Conservation (phyloP, 1,140 invertebrate species). For the Leguminivora glycinivorella region DNA sequence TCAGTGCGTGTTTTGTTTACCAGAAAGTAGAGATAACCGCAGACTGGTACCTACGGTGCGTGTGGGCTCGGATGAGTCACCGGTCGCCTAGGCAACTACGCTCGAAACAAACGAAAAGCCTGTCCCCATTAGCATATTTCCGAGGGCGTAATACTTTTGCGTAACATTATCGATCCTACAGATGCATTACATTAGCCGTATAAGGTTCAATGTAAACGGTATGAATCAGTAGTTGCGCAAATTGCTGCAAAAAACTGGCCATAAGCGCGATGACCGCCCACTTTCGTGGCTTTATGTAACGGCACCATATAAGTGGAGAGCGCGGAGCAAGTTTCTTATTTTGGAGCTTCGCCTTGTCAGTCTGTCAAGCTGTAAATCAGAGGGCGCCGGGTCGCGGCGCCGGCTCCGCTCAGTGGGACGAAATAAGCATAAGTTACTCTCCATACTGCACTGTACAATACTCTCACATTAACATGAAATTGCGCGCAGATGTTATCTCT, state of each 20-base stretch:
- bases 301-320: constrained; percentile 49
- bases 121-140: constrained; percentile 29
- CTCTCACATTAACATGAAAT: constrained; percentile 31
- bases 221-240: constrained; percentile 31
- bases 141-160: constrained; percentile 27
- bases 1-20: constrained; percentile 67
- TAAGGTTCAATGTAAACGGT: constrained; percentile 29
- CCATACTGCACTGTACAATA: constrained; percentile 23
- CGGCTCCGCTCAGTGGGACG: constrained; percentile 25
- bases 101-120: constrained; percentile 41
- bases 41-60: constrained; percentile 34
- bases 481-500: constrained; percentile 18
- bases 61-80: constrained; percentile 43
- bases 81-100: constrained; percentile 42
- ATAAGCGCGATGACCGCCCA: constrained; percentile 30
- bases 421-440: constrained; percentile 36
- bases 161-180: constrained; percentile 28
- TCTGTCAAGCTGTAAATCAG: constrained; percentile 40
- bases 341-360: constrained; percentile 38
- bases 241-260: constrained; percentile 33
- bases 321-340: constrained; percentile 40
- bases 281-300: constrained; percentile 46
- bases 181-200: constrained; percentile 31
- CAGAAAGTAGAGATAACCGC: background rate
- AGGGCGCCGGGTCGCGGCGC: constrained; percentile 30